phyloP scores from a whole-genome alignment of 2,888 invertebrate genomes.

The Anorthoa munda region DNA sequence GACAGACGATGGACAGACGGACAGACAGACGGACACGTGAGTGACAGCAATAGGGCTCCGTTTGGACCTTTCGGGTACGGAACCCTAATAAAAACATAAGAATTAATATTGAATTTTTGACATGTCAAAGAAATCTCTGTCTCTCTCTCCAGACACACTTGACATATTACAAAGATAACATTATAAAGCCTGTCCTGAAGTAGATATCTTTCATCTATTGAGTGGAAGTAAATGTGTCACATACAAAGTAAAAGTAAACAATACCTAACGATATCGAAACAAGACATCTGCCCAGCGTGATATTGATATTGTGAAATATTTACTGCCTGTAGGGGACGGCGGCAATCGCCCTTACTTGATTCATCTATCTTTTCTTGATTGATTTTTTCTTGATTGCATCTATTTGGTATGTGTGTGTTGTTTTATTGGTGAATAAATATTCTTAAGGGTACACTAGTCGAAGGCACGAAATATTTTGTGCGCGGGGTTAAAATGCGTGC shows the following conservation, averaged over 20 bases:
- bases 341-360: not conserved
- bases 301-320: slow-evolving; percentile 45
- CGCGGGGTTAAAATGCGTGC: too few species aligned
- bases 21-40: too few species aligned
- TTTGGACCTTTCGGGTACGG: too few species aligned
- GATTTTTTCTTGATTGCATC: too few species aligned
- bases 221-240: slow-evolving; percentile 13
- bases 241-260: slow-evolving; percentile 18
- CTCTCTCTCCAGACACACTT: not conserved
- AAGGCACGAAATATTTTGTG: too few species aligned
- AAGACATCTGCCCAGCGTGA: slow-evolving; percentile 20
- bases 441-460: too few species aligned
- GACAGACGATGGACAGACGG: too few species aligned
- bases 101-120: not conserved
- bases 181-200: slow-evolving; percentile 12
- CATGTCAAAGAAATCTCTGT: not conserved
- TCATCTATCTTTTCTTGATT: too few species aligned
- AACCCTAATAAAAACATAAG: not conserved
- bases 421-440: not conserved
- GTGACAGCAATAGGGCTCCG: too few species aligned
- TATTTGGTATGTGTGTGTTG: not conserved
- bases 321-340: slow-evolving; percentile 8
- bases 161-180: slow-evolving; percentile 11
- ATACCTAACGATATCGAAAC: slow-evolving; percentile 19
- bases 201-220: slow-evolving; percentile 1